Evolutionary conservation across 2,888 invertebrate genomes (phyloP).

Genomic region (Synanthedon tipuliformis): DNA sequence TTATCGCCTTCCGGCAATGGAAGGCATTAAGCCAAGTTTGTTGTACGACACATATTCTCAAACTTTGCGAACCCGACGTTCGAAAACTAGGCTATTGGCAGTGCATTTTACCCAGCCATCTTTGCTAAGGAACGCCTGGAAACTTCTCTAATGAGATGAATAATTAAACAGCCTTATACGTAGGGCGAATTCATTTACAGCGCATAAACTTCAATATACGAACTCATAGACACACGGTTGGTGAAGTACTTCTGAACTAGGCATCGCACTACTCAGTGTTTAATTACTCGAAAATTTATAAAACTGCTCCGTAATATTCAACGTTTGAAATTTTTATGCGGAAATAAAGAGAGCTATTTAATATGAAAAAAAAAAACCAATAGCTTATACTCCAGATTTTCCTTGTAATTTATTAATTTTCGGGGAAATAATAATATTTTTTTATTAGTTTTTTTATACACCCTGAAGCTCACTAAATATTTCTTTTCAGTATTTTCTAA

Average conservation of each 20-base stretch:
- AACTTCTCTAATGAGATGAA: constrained; percentile 65
- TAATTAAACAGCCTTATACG: constrained; percentile 50
- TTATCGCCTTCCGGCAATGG: neutral
- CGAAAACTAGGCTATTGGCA: constrained; percentile 51
- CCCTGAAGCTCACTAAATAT: no score
- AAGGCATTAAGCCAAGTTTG: neutral
- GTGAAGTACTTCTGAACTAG: neutral
- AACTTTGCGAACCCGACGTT: constrained; percentile 37
- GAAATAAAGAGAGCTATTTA: no score
- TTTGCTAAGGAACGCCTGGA: constrained; percentile 47
- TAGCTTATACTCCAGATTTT: no score
- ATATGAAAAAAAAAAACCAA: no score
- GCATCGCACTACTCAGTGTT: neutral
- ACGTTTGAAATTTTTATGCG: neutral
- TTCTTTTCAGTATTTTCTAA: no score
- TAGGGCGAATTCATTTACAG: constrained; percentile 6
- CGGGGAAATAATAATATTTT: no score
- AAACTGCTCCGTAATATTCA: neutral
- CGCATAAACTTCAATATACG: neutral
- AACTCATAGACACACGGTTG: neutral
- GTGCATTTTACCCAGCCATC: constrained; percentile 31
- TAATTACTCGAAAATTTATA: neutral
- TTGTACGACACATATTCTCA: constrained; percentile 38
- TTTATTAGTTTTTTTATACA: no score
- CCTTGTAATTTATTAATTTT: no score